A percentile compares a stretch with the other conserved stretches of the same genome.
phyloP scores from a whole-genome alignment of 2,113 vertebrate species.

The Herpetotheres cachinnans region DNA sequence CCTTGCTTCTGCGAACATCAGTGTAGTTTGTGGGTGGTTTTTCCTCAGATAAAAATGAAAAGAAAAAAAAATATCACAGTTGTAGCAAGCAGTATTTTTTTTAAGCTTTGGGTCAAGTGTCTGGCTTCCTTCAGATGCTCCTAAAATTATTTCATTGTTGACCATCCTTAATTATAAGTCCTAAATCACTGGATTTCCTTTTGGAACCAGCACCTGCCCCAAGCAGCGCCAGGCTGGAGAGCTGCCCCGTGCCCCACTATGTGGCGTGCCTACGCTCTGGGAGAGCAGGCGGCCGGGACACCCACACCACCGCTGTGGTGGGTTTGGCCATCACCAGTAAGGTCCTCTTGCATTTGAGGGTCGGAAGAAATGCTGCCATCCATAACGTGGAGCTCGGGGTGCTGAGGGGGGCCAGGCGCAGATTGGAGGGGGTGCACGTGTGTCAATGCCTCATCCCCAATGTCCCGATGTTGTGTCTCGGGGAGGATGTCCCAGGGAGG shows the following conservation, averaged over 20 bases:
- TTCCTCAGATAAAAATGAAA: neutral
- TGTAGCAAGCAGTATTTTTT: neutral
- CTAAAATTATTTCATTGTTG: neutral
- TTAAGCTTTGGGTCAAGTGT: neutral
- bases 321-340: neutral
- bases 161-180: neutral
- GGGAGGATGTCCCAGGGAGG: neutral
- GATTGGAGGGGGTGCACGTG: rapidly evolving
- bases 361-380: neutral
- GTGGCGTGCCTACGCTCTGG: rapidly evolving
- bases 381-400: neutral
- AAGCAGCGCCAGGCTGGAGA: neutral
- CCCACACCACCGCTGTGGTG: neutral
- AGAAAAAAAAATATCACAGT: neutral
- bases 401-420: neutral
- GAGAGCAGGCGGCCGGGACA: rapidly evolving
- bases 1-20: rapidly evolving
- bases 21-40: neutral
- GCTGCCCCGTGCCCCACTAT: neutral
- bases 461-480: neutral
- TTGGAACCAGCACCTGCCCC: neutral
- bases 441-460: neutral
- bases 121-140: neutral
- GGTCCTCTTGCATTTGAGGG: neutral
- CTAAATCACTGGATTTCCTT: neutral